phyloP scores from a whole-genome alignment of 2,113 vertebrate genomes.

The Cyrtonyx montezumae region DNA sequence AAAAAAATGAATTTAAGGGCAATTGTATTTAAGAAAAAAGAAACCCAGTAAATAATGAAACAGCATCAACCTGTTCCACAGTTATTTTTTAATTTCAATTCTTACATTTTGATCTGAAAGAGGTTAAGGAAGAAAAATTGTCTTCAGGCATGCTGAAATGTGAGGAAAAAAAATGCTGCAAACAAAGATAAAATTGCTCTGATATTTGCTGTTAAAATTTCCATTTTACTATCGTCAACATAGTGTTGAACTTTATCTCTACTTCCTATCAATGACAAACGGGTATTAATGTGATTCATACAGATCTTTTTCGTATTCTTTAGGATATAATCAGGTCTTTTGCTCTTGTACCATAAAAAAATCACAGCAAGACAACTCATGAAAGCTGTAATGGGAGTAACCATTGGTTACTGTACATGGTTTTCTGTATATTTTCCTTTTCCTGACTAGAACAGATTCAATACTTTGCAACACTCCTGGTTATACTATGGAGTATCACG shows the following conservation, averaged over 20 bases:
- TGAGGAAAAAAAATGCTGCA: not conserved
- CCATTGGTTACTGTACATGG: not conserved
- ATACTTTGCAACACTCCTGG: not conserved
- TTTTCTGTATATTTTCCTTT: not conserved
- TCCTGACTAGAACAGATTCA: not conserved
- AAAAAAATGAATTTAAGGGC: not conserved
- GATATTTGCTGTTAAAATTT: not conserved
- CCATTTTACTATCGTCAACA: not conserved
- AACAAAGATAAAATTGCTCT: not conserved
- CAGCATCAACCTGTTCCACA: not conserved
- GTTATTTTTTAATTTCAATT: not conserved
- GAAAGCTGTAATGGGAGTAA: not conserved
- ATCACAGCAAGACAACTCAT: not conserved
- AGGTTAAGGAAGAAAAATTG: fast-evolving
- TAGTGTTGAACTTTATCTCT: not conserved
- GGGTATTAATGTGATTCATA: not conserved
- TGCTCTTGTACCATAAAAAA: not conserved
- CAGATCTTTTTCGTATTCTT: not conserved
- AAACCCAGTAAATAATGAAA: fast-evolving
- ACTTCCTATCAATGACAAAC: not conserved
- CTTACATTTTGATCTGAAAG: not conserved
- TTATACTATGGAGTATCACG: not conserved
- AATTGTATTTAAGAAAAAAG: not conserved
- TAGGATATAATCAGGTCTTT: not conserved
- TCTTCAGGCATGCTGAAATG: not conserved